Percentiles rank a stretch among this genome's conserved stretches.
Conservation (phyloP, 2,888 invertebrate genomes). For the Coenonympha glycerion region DNA sequence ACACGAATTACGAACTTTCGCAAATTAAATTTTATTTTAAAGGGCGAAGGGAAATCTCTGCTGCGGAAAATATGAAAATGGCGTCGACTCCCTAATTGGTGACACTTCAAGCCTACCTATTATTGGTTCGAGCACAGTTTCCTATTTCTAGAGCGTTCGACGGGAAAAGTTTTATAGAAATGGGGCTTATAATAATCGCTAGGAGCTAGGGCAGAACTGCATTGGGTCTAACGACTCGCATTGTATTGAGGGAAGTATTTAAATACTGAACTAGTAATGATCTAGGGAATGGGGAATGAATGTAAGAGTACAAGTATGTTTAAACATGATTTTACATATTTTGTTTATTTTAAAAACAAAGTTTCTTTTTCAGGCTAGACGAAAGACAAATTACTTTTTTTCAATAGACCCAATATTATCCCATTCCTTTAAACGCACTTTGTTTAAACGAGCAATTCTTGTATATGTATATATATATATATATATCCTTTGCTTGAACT, state of each 20-base stretch:
- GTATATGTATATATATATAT: too few relatives aligned
- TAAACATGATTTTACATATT: too few relatives aligned
- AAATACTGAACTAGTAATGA: neutral
- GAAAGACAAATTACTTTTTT: too few relatives aligned
- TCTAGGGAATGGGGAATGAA: too few relatives aligned
- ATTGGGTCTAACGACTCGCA: neutral
- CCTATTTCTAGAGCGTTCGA: slow-evolving; percentile 17
- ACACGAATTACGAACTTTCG: neutral
- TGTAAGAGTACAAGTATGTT: too few relatives aligned
- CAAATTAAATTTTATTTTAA: slow-evolving; percentile 6
- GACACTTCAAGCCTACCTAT: slow-evolving; percentile 33
- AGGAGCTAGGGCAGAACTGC: neutral
- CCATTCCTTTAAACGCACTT: too few relatives aligned
- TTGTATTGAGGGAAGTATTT: neutral
- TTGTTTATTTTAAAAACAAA: too few relatives aligned
- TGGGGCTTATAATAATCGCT: slow-evolving; percentile 13
- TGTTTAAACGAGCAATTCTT: too few relatives aligned
- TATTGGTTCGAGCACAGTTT: slow-evolving; percentile 30
- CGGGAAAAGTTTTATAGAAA: slow-evolving; percentile 25
- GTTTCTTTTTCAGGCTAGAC: too few relatives aligned
- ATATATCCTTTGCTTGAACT: too few relatives aligned
- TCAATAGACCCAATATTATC: too few relatives aligned
- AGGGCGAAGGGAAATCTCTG: slow-evolving; percentile 10
- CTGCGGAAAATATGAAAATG: slow-evolving; percentile 11
- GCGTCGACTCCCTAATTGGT: slow-evolving; percentile 34